These are phyloP conservation scores for Terrapene triunguis DNA, from an alignment of 2,113 vertebrate genomes.

Conservation along the genomic window DNA sequence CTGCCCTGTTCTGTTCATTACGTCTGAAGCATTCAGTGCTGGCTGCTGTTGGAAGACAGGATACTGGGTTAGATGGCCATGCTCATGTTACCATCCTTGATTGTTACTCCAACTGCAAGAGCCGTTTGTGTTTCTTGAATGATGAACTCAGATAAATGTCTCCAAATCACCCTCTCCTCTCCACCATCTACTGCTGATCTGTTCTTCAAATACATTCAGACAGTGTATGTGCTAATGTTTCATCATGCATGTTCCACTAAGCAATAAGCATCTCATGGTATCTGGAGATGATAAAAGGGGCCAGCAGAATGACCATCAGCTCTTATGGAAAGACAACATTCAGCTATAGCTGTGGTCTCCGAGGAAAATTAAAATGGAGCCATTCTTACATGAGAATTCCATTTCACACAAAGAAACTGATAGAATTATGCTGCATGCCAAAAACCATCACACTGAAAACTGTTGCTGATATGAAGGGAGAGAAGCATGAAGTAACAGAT, in stretches of 20 bases:
- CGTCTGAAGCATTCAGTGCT: too few species aligned
- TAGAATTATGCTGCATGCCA: background rate
- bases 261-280: background rate
- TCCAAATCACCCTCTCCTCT: background rate
- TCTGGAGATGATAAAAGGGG: background rate
- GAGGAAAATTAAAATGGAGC: background rate
- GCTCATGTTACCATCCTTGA: background rate
- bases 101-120: background rate
- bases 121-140: background rate
- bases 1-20: too few species aligned
- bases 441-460: background rate
- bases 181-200: background rate
- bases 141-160: background rate
- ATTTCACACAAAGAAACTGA: background rate
- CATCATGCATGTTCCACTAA: background rate
- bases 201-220: background rate
- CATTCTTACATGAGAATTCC: background rate
- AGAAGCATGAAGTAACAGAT: background rate
- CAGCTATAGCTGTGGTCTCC: too few species aligned
- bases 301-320: background rate
- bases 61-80: background rate
- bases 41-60: too few species aligned
- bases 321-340: background rate
- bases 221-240: background rate
- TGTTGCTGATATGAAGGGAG: background rate